Base-by-base conservation (phyloP, 30 jellyfish, hydroid and myxozoan species). In the Euphysa ruthae region DNA sequence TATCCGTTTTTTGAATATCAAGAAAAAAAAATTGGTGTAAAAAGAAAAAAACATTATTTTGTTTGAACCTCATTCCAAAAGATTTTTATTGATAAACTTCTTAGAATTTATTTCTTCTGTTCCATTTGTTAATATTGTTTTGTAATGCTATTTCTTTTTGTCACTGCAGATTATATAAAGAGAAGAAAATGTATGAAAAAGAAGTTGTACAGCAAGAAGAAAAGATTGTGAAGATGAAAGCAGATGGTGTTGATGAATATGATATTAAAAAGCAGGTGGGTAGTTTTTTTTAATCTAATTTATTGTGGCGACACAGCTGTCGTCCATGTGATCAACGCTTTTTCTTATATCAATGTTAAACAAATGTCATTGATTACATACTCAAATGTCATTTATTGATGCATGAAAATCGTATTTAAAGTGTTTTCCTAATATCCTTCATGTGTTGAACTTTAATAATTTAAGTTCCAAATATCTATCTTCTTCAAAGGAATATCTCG, bases 131-230 rank as follows among this genome's bases (percentile, higher is more conserved):
- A n/a, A n/a, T n/a, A n/a, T n/a, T n/a, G 61, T 12, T 60, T 19
- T 8, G 13, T 10, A n/a, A 26, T 14, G 21, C 61, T 60, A 31
- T 51, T 3, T 43, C 23, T 28, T 4, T 18, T 62, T 49, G 19
- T 35, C 0, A 18, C 32, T 60, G 2, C 22, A 84, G 97, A 61
- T 62, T 88, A 24, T 72, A 58, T 18, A 88, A 88, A 61, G 97
- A 88, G 60, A 88, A 60, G 54, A 49, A 43, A 12, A 57, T 79
- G 70, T 88, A 88, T 38, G 97, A 80, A 57, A 88, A 88, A 50
- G 97, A 88, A 61, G 77, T 61, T 0, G 35, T 43, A 49, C 93
- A 88, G 34, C 97, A 88, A 55, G 94, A 88, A 61, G 78, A 43
- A 21, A 88, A 80, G 33, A 79, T 80, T 0, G 94, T 71, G 32